A percentile compares a stretch with the other conserved stretches of the same genome.
Conservation (phyloP, 2,797 vertebrate genomes). For the Eutrigla gurnardus region DNA sequence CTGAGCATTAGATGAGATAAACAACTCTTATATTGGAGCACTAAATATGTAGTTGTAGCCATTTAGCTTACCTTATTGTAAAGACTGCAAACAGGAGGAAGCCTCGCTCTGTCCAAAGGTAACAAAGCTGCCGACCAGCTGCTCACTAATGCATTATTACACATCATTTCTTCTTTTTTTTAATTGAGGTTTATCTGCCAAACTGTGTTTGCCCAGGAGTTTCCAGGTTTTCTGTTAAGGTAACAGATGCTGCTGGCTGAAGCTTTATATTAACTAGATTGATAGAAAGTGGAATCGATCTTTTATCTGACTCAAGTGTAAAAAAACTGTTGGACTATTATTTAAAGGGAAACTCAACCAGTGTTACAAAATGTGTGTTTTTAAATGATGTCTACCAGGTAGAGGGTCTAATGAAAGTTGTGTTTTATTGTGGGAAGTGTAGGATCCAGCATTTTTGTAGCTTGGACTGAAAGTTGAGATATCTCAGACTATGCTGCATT, state of each 20-base stretch:
- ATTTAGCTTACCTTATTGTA: constrained; percentile 3
- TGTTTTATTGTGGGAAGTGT: constrained; percentile 9
- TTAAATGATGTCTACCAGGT: not conserved
- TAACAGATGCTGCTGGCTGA: not conserved
- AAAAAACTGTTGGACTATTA: not conserved
- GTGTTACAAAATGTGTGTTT: not conserved
- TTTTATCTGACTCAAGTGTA: not conserved
- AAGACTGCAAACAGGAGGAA: not conserved
- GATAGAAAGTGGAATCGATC: not conserved
- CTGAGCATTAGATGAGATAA: not conserved
- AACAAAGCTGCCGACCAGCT: not conserved
- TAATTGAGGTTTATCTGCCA: not conserved
- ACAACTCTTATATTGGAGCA: not conserved
- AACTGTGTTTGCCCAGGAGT: not conserved
- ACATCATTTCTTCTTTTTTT: not conserved
- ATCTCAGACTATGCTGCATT: not conserved
- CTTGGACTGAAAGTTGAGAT: not conserved
- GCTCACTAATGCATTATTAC: not conserved
- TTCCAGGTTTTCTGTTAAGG: not conserved
- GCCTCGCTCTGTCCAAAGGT: not conserved
- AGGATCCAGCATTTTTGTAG: not conserved
- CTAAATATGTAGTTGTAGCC: not conserved
- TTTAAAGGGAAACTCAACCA: not conserved
- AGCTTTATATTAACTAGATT: not conserved
- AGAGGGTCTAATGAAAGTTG: not conserved